A percentile compares a stretch with the other conserved stretches of the same genome.
phyloP scores from a whole-genome alignment of 2,888 invertebrate genomes.

The Tiliacea citrago region DNA sequence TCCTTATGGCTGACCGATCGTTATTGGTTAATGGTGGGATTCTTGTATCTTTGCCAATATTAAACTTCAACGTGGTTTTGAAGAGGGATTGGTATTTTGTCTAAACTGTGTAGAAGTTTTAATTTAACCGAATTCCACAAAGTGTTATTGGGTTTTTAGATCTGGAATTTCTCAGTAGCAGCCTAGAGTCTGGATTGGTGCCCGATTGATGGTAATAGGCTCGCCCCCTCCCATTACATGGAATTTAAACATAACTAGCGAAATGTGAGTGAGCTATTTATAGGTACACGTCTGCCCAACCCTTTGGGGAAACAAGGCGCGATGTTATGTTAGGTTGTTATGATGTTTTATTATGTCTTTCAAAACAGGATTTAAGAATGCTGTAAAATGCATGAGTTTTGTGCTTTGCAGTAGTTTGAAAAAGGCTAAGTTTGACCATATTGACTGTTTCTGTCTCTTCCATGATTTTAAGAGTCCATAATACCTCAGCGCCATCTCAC shows the following conservation, averaged over 20 bases:
- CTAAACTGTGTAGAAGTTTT: constrained; percentile 5
- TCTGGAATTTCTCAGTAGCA: neutral
- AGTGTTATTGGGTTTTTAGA: neutral
- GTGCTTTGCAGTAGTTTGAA: neutral
- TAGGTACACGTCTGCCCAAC: neutral
- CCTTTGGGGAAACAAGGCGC: neutral
- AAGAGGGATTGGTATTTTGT: constrained; percentile 27
- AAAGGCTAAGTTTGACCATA: too few relatives aligned
- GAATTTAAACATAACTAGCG: neutral
- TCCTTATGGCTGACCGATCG: constrained; percentile 49
- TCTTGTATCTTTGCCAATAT: constrained; percentile 55
- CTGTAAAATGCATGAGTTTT: neutral
- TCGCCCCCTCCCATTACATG: neutral
- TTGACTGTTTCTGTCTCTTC: neutral
- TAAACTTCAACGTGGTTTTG: constrained; percentile 32
- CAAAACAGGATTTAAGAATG: neutral
- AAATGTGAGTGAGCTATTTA: neutral
- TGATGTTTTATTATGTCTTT: neutral
- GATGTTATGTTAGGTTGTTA: neutral
- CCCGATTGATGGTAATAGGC: neutral
- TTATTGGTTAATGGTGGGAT: constrained; percentile 50
- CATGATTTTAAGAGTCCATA: too few relatives aligned
- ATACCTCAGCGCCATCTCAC: too few relatives aligned
- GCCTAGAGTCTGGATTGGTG: neutral
- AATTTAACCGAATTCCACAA: neutral